Percentiles rank a stretch among this genome's conserved stretches.
phyloP scores from a whole-genome alignment of 2,113 vertebrate genomes.

The Lycaon pictus region DNA sequence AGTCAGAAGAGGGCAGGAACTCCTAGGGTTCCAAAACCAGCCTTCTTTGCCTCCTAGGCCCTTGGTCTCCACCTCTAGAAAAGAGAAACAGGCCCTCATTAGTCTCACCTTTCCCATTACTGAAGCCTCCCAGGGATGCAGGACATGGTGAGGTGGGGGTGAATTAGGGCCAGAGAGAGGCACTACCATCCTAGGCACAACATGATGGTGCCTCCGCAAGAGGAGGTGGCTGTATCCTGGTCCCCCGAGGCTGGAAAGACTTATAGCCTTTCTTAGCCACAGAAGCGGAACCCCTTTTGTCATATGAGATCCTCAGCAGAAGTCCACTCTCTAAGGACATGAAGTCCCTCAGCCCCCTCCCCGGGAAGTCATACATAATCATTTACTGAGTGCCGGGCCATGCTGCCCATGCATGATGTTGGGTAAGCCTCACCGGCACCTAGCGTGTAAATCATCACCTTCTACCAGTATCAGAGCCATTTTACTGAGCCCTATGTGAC shows the following conservation, averaged over 20 bases:
- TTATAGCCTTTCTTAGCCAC: neutral
- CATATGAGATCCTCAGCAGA: neutral
- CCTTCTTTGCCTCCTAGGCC: neutral
- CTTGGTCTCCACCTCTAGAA: neutral
- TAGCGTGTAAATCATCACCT: neutral
- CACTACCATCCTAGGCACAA: neutral
- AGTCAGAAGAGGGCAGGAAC: neutral
- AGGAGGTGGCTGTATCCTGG: neutral
- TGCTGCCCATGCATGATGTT: neutral
- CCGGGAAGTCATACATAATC: neutral
- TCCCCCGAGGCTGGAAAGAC: neutral
- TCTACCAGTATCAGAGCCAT: neutral
- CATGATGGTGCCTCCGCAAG: neutral
- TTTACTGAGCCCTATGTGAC: neutral
- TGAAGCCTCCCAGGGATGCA: neutral
- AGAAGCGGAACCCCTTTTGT: neutral
- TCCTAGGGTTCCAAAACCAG: neutral
- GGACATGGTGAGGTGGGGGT: neutral
- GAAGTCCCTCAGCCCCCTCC: neutral
- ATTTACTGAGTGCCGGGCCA: neutral
- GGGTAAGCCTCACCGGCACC: neutral
- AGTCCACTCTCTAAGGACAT: neutral
- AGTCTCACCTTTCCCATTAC: neutral
- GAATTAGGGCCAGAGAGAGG: neutral
- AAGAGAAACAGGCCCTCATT: neutral